Base-by-base conservation (phyloP, 1,140 invertebrate species). In the Planococcus citri region DNA sequence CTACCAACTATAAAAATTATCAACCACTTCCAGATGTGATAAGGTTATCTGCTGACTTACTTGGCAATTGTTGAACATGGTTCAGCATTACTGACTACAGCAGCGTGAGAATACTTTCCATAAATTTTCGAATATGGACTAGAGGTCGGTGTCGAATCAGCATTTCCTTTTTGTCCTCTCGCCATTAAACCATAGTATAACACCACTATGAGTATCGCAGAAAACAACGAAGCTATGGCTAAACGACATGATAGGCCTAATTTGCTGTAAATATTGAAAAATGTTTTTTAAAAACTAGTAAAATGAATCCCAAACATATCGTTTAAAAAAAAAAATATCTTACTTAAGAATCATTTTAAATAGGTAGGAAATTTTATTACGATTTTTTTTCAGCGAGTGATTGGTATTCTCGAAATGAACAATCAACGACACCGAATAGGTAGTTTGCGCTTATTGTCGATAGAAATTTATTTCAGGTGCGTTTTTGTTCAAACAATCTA, bases 51-150 rank as follows among this genome's bases (percentile, higher is more conserved):
- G n/a, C n/a, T 20, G 10, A 2, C 60, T 64, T 64, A 64, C 60
- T 64, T 64, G 12, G 60, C 60, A 64, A 64, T 27, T 64, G 60
- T 25, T 4, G 60, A 24, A 25, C 60, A 64, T 27, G 60, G 60
- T 14, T 10, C 20, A 24, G 60, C 12, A 25, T 64, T 64, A 10
- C 22, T 64, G 22, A 64, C 60, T 3, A 64, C 60, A 64, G 60
- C 60, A 24, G 60, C 60, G 60, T 64, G 60, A 17, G 21, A 24
- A 21, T 25, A 64, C 24, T 64, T 22, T 3, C 20, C 22, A 17
- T 24, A 64, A 24, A 64, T 24, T 25, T 24, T 27, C 10, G 60
- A 4, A 25, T 64, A 4, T 9, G 60, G 20, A 14, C n/a, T n/a
- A n/a, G n/a, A n/a, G n/a, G 20, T 20, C 9, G 60, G 17, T 51